Percentiles rank a stretch among this genome's conserved stretches.
Conservation (phyloP, 1,140 invertebrate genomes). For the Lepidurus apus region DNA sequence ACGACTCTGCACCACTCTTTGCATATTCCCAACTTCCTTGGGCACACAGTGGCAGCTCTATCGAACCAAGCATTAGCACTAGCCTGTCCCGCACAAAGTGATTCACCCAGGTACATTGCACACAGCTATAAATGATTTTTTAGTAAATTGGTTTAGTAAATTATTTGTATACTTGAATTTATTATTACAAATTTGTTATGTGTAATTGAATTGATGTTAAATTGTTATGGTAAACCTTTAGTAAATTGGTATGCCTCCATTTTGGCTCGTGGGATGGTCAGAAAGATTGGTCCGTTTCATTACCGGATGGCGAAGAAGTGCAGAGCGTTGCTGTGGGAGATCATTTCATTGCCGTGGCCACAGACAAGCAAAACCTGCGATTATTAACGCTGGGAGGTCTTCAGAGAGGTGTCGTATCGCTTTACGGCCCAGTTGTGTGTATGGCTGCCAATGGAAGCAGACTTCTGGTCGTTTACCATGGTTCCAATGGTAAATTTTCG, state of each 20-base stretch:
- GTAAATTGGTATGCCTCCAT: slow-evolving; percentile 68
- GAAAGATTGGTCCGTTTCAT: slow-evolving; percentile 78
- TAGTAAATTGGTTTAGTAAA: slow-evolving; percentile 35
- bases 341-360: slow-evolving; percentile 71
- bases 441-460: slow-evolving; percentile 62
- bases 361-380: slow-evolving; percentile 63
- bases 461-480: slow-evolving; percentile 72
- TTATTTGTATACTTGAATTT: too few species aligned
- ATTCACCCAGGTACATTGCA: slow-evolving; percentile 49
- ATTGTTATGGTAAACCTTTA: slow-evolving; percentile 41
- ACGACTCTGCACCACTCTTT: slow-evolving; percentile 80
- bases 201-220: neutral
- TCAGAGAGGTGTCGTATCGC: slow-evolving; percentile 69
- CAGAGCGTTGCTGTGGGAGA: slow-evolving; percentile 63
- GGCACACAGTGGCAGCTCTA: slow-evolving; percentile 74
- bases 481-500: slow-evolving; percentile 49
- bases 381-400: slow-evolving; percentile 79
- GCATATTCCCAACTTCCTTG: slow-evolving; percentile 74
- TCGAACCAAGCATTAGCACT: slow-evolving; percentile 70
- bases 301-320: slow-evolving; percentile 71
- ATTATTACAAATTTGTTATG: too few species aligned
- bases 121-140: slow-evolving; percentile 15
- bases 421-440: slow-evolving; percentile 65
- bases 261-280: slow-evolving; percentile 67
- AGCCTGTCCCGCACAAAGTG: slow-evolving; percentile 58